These are phyloP conservation scores for Choristoneura fumiferana DNA, from an alignment of 1,140 invertebrate species.

Conservation along the genomic window DNA sequence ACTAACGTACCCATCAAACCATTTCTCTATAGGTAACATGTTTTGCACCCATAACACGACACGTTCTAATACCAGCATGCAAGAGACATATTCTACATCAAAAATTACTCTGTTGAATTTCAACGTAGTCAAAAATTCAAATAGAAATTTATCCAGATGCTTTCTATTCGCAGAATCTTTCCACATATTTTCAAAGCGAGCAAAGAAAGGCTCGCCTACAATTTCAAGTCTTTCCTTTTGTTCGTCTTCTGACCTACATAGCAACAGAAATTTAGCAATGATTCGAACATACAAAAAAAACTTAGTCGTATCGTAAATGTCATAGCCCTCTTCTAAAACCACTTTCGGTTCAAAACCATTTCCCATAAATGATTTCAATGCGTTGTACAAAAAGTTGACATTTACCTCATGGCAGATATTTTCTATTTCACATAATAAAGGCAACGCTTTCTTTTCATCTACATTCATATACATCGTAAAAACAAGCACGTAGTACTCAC, in stretches of 20 bases:
- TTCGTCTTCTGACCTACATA: constrained; percentile 34
- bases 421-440: constrained; percentile 32
- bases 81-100: constrained; percentile 31
- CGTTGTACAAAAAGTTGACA: constrained; percentile 27
- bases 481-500: constrained; percentile 40
- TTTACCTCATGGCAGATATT: constrained; percentile 36
- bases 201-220: constrained; percentile 35
- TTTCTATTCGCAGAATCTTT: not conserved
- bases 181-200: constrained; percentile 23
- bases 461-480: constrained; percentile 30
- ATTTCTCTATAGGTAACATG: constrained; percentile 35
- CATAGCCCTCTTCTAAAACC: not conserved
- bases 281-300: constrained; percentile 34
- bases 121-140: constrained; percentile 28
- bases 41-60: constrained; percentile 34
- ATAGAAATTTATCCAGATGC: constrained; percentile 8
- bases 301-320: not conserved
- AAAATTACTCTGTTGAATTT: constrained; percentile 48
- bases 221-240: constrained; percentile 35
- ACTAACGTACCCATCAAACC: constrained; percentile 37
- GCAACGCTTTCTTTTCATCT: constrained; percentile 19
- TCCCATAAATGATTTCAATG: too few relatives aligned
- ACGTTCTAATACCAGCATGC: constrained; percentile 40
- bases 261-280: constrained; percentile 44
- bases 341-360: too few relatives aligned